Evolutionary conservation across 2,797 vertebrate genomes (phyloP).

Genomic region (Anguilla anguilla): DNA sequence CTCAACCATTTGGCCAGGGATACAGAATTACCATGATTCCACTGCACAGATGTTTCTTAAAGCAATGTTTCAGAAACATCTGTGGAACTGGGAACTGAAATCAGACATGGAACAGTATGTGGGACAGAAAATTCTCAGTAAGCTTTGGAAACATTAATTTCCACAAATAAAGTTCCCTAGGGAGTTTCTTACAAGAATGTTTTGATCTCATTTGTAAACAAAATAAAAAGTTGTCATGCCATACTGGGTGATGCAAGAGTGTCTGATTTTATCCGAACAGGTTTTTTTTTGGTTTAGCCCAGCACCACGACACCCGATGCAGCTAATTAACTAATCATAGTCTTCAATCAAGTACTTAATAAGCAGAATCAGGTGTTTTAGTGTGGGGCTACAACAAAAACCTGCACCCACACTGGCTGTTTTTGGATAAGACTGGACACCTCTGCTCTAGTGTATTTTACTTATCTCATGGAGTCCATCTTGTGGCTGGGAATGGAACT

Average conservation of each 20-base stretch:
- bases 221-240: neutral
- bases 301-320: no score
- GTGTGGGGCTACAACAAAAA: neutral
- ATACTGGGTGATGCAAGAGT: neutral
- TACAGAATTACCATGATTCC: neutral
- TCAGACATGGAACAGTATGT: neutral
- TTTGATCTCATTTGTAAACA: neutral
- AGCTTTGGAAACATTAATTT: neutral
- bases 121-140: neutral
- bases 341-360: no score
- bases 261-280: no score
- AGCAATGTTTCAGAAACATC: no score
- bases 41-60: no score
- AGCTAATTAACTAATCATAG: no score
- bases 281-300: no score
- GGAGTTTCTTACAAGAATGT: neutral
- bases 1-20: neutral
- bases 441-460: neutral
- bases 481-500: conserved; percentile 1
- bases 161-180: neutral
- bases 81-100: no score
- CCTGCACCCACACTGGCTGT: neutral
- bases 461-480: neutral
- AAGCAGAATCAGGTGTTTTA: no score
- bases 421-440: neutral